Percentiles rank a stretch among this genome's conserved stretches.
Conservation (phyloP, 1,140 invertebrate genomes). For the Leptinotarsa defecta region DNA sequence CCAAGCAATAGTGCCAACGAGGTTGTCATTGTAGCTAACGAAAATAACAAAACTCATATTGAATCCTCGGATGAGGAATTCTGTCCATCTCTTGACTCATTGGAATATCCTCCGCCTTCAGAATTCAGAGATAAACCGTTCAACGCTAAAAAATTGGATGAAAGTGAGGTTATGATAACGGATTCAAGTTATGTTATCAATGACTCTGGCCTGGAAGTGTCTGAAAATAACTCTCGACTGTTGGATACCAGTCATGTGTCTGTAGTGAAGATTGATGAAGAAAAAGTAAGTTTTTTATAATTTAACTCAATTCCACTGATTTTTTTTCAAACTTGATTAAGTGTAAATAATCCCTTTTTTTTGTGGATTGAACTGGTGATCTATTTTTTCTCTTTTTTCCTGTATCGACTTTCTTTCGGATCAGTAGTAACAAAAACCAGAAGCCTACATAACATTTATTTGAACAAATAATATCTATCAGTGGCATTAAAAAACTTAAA, state of each 20-base stretch:
- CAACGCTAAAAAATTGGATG: conserved; percentile 68
- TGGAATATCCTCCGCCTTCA: conserved; percentile 67
- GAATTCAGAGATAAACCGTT: conserved; percentile 55
- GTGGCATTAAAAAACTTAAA: no score
- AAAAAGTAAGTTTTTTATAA: conserved; percentile 52
- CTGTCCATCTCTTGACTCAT: conserved; percentile 71
- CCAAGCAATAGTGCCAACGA: conserved; percentile 59
- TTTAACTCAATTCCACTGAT: background rate
- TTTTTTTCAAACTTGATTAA: no score
- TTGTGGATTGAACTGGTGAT: no score
- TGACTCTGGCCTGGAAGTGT: conserved; percentile 64
- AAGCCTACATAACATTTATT: no score
- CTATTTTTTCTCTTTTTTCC: no score
- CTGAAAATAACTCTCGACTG: conserved; percentile 49
- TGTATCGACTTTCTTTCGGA: no score
- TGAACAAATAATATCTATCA: no score
- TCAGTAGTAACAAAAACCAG: no score
- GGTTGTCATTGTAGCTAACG: conserved; percentile 78
- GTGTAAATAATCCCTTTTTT: no score
- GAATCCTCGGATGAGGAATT: conserved; percentile 74
- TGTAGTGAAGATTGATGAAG: conserved; percentile 85
- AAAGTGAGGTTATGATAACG: conserved; percentile 79
- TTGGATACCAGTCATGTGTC: conserved; percentile 84
- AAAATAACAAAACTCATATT: conserved; percentile 70
- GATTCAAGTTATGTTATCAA: conserved; percentile 66